A percentile compares a stretch with the other conserved stretches of the same genome.
phyloP scores from a whole-genome alignment of 2,797 vertebrate species.

The Vireo griseus region DNA sequence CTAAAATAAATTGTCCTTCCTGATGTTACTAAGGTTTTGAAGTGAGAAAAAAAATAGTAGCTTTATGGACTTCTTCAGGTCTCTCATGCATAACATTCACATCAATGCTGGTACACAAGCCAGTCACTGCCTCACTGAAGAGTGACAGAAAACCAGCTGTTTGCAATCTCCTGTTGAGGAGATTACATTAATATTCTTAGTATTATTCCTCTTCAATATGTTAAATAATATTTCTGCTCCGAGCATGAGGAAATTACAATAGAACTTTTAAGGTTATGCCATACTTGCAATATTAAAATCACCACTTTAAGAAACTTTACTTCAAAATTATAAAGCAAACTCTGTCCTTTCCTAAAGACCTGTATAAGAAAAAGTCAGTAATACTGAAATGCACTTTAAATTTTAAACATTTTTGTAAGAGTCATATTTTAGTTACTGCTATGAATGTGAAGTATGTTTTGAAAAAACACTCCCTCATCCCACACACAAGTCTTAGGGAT shows the following conservation, averaged over 20 bases:
- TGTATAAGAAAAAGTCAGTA: not conserved
- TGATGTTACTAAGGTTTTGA: not conserved
- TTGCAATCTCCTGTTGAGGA: not conserved
- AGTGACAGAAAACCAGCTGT: not conserved
- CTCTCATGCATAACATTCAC: not conserved
- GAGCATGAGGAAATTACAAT: not conserved
- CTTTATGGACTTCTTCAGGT: not conserved
- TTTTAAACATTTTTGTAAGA: not conserved
- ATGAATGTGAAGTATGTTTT: not conserved
- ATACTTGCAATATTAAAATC: not conserved
- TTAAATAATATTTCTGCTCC: not conserved
- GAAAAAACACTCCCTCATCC: not conserved
- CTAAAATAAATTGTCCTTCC: not conserved
- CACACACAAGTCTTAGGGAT: not conserved
- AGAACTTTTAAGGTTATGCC: not conserved
- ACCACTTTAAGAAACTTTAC: not conserved
- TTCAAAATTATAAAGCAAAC: not conserved
- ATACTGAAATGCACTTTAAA: not conserved
- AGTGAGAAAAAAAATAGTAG: not conserved
- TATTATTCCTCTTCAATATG: not conserved
- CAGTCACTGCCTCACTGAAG: not conserved
- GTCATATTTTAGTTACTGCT: not conserved
- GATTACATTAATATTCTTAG: not conserved
- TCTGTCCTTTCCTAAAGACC: not conserved
- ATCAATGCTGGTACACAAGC: not conserved